Conservation (phyloP, 2,797 vertebrate species). For the Erethizon dorsatum region DNA sequence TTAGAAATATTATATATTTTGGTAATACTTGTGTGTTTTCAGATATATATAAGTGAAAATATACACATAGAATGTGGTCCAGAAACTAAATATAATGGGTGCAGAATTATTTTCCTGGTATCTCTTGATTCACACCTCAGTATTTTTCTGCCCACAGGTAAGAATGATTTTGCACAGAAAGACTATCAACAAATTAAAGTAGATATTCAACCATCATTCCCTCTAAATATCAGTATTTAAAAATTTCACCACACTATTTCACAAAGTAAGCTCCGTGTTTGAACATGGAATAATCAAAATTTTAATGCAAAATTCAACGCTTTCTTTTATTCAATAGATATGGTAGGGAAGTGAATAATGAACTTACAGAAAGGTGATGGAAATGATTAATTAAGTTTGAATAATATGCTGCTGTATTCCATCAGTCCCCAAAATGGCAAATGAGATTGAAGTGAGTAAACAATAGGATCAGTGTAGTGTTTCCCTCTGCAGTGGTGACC, state of each 20-base stretch:
- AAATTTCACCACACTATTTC: neutral
- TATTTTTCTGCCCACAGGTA: neutral
- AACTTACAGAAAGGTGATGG: neutral
- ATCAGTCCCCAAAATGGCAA: neutral
- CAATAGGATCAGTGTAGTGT: fast-evolving
- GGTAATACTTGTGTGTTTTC: neutral
- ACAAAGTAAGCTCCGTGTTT: neutral
- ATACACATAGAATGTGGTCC: neutral
- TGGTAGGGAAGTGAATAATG: neutral
- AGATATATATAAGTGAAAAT: neutral
- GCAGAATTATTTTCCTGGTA: neutral
- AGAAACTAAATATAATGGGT: neutral
- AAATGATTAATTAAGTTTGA: neutral
- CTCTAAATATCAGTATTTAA: neutral
- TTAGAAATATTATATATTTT: neutral
- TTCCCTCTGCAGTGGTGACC: neutral
- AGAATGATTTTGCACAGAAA: neutral
- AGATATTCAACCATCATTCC: neutral
- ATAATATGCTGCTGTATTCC: neutral
- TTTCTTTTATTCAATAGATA: neutral
- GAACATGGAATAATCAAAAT: neutral
- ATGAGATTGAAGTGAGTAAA: neutral
- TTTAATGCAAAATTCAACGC: neutral
- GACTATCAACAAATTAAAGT: slow-evolving; percentile 8
- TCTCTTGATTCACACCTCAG: neutral